Conservation (phyloP, 2,113 vertebrate species). For the Petaurus breviceps region DNA sequence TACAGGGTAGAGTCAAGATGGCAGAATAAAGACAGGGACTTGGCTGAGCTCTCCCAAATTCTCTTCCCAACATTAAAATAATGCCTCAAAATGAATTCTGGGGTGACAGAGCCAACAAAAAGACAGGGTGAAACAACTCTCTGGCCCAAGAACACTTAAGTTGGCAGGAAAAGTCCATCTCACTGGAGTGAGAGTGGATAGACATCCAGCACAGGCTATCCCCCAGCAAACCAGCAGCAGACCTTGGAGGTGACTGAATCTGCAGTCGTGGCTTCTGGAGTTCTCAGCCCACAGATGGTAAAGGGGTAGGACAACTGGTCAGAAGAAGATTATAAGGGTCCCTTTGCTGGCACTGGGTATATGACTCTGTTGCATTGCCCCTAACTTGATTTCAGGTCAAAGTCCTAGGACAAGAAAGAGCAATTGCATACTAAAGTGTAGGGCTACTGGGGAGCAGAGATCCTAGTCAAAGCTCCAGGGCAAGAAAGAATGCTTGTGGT, state of each 20-base stretch:
- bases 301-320: not conserved
- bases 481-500: not conserved
- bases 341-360: not conserved
- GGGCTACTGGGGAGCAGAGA: not conserved
- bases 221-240: not conserved
- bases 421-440: not conserved
- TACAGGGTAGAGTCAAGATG: not conserved
- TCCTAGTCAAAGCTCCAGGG: not conserved
- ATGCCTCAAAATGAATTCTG: not conserved
- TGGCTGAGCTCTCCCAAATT: not conserved
- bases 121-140: not conserved
- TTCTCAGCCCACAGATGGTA: not conserved
- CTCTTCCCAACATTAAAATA: not conserved
- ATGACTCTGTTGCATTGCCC: not conserved
- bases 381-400: not conserved
- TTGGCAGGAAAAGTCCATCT: not conserved
- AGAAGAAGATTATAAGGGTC: not conserved
- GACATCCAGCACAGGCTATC: not conserved
- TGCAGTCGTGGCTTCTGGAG: not conserved
- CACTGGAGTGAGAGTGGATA: not conserved
- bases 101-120: not conserved
- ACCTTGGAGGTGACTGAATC: not conserved
- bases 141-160: not conserved
- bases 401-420: not conserved
- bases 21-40: not conserved